phyloP scores from a whole-genome alignment of 2,888 invertebrate genomes.

The Herminia tarsipennalis region DNA sequence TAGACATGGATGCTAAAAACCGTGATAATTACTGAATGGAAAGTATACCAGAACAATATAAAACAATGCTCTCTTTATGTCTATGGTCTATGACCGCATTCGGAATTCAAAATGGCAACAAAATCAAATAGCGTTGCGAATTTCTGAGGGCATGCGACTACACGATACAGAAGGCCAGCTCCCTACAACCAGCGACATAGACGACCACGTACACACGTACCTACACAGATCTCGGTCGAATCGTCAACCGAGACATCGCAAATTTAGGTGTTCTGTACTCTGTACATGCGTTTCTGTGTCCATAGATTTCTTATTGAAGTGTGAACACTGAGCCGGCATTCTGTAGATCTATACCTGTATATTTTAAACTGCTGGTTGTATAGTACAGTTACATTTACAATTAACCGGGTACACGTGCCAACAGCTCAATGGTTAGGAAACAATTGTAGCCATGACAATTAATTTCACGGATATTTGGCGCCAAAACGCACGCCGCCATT shows the following conservation, averaged over 20 bases:
- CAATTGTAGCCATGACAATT: conserved; percentile 40
- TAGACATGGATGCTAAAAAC: not conserved
- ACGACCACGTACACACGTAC: too few relatives aligned
- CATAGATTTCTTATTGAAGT: too few relatives aligned
- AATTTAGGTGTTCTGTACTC: too few relatives aligned
- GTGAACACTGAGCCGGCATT: not conserved
- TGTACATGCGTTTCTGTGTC: too few relatives aligned
- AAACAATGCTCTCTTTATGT: not conserved
- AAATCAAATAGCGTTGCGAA: conserved; percentile 12
- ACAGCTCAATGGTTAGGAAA: conserved; percentile 20
- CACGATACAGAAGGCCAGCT: too few relatives aligned
- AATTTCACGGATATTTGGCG: conserved; percentile 42
- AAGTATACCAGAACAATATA: conserved; percentile 1
- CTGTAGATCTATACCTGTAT: too few relatives aligned
- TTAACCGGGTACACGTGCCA: conserved; percentile 17
- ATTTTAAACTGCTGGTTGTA: too few relatives aligned
- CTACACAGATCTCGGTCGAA: too few relatives aligned
- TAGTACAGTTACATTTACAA: conserved; percentile 22
- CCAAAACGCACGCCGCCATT: conserved; percentile 28
- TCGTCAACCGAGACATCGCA: too few relatives aligned
- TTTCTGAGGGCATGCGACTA: too few relatives aligned
- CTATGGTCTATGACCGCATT: not conserved
- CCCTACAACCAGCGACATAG: too few relatives aligned
- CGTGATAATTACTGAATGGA: conserved; percentile 10
- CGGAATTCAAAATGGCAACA: not conserved